Conservation (phyloP, 2,113 vertebrate genomes). For the Alethe castanea region DNA sequence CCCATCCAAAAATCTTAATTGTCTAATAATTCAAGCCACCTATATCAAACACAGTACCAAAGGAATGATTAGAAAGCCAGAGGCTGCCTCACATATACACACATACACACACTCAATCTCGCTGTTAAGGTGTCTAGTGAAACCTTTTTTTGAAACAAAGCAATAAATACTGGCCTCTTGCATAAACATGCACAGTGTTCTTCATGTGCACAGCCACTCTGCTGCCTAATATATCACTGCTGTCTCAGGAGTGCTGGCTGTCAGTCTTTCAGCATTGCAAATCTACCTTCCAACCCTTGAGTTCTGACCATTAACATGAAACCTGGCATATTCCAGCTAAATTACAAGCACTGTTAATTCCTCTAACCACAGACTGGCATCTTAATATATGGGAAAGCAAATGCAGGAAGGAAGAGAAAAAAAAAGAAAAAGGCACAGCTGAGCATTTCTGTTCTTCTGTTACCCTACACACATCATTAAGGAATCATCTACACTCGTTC, state of each 20-base stretch:
- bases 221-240: not conserved
- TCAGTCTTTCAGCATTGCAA: not conserved
- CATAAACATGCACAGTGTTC: not conserved
- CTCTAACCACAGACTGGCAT: not conserved
- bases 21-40: conserved; percentile 36
- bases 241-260: not conserved
- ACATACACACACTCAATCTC: not conserved
- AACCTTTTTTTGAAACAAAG: not conserved
- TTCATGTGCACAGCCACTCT: not conserved
- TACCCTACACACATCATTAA: too few species aligned
- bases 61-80: not conserved
- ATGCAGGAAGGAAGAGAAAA: not conserved
- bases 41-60: not conserved
- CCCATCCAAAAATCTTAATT: conserved; percentile 35
- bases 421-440: not conserved
- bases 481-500: not conserved
- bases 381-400: not conserved
- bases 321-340: not conserved
- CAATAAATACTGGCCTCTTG: not conserved
- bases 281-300: not conserved
- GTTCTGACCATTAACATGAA: not conserved
- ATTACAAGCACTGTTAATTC: not conserved
- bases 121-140: not conserved
- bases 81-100: not conserved
- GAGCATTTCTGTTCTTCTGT: not conserved